A percentile compares a stretch with the other conserved stretches of the same genome.
These are phyloP conservation scores for Solenodon paradoxus DNA, from an alignment of 2,113 vertebrate genomes.

Conservation along the genomic window DNA sequence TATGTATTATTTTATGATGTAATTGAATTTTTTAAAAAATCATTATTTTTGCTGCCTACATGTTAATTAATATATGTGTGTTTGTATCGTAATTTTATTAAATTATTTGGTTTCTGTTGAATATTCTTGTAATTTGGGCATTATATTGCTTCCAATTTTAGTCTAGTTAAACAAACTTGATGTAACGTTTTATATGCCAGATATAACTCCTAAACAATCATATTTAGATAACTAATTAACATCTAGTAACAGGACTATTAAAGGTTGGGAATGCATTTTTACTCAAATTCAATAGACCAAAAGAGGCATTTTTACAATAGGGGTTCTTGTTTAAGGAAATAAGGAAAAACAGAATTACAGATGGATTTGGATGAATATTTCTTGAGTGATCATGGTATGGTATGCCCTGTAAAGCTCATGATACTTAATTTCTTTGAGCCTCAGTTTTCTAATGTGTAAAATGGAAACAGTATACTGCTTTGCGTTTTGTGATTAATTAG, in stretches of 20 bases:
- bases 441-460: not conserved
- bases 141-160: conserved; percentile 4
- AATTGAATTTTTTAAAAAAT: not conserved
- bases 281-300: not conserved
- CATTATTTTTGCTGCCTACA: not conserved
- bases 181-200: not conserved
- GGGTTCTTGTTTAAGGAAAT: not conserved
- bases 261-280: not conserved
- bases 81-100: not conserved
- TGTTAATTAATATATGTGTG: not conserved
- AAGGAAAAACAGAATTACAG: not conserved
- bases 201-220: not conserved
- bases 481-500: not conserved
- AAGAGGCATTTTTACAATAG: not conserved
- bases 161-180: not conserved
- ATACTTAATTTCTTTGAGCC: not conserved
- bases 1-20: not conserved
- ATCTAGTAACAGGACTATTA: not conserved
- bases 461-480: not conserved
- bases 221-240: conserved; percentile 27
- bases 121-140: not conserved
- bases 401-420: not conserved
- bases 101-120: not conserved
- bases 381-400: not conserved
- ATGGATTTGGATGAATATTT: not conserved